Evolutionary conservation across 2,113 vertebrate species (phyloP).

Genomic region (Oceanites oceanicus): DNA sequence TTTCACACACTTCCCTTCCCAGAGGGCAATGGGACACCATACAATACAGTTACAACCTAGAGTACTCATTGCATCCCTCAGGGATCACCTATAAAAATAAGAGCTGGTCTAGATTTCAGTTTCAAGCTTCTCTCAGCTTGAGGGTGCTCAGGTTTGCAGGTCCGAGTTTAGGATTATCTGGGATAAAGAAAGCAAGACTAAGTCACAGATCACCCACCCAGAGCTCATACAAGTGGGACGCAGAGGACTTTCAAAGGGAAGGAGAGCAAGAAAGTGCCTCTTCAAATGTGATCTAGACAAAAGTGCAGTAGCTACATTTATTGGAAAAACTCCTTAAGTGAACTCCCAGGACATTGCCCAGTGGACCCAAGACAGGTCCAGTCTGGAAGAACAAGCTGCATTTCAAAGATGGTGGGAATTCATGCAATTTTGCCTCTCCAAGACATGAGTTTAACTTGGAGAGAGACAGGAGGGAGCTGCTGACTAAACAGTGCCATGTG

Average conservation of each 20-base stretch:
- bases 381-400: background rate
- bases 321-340: background rate
- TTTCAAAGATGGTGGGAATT: background rate
- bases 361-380: background rate
- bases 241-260: background rate
- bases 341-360: background rate
- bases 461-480: background rate
- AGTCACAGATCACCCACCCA: background rate
- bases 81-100: background rate
- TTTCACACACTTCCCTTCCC: background rate
- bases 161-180: background rate
- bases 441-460: background rate
- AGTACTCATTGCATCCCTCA: background rate
- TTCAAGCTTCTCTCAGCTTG: background rate
- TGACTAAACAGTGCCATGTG: background rate
- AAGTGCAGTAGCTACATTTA: background rate
- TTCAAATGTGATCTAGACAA: background rate
- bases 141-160: background rate
- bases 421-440: background rate
- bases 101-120: background rate
- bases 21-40: rapidly evolving
- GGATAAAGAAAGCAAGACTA: background rate
- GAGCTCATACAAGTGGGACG: background rate
- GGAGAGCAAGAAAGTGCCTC: background rate
- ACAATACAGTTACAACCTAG: background rate